A percentile compares a stretch with the other conserved stretches of the same genome.
phyloP scores from a whole-genome alignment of 2,113 vertebrate species.

The Zosterops lateralis region DNA sequence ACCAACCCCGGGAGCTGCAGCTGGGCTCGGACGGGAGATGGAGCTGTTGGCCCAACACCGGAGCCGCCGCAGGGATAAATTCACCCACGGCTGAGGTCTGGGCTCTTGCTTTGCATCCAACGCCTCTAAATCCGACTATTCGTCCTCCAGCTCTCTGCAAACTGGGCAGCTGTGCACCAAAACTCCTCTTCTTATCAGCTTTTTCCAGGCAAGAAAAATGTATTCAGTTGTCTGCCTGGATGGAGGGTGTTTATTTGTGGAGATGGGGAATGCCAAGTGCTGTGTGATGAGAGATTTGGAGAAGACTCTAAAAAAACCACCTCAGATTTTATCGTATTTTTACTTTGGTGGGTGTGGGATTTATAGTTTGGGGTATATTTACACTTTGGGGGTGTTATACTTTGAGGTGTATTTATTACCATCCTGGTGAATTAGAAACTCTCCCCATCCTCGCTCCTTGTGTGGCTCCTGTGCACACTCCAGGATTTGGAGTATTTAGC shows the following conservation, averaged over 20 bases:
- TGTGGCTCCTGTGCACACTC: fast-evolving
- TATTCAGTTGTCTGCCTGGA: fast-evolving
- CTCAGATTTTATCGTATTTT: neutral
- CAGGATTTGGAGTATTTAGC: neutral
- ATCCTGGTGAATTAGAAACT: neutral
- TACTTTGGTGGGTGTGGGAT: too few species aligned
- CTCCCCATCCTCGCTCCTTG: fast-evolving
- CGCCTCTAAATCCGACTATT: fast-evolving
- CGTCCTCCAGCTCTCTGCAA: neutral
- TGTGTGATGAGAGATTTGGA: fast-evolving
- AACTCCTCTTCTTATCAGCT: neutral
- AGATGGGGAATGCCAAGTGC: fast-evolving
- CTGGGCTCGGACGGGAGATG: neutral
- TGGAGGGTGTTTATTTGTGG: neutral
- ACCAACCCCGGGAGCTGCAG: fast-evolving
- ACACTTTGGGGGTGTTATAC: fast-evolving
- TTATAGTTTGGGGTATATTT: neutral
- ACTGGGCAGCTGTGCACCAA: fast-evolving
- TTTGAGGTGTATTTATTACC: neutral
- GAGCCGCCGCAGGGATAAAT: fast-evolving
- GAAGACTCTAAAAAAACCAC: fast-evolving
- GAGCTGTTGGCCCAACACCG: neutral
- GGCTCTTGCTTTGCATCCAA: fast-evolving
- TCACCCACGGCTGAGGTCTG: fast-evolving
- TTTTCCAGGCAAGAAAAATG: neutral